These are phyloP conservation scores for Theocolax elegans DNA, from an alignment of 1,140 invertebrate genomes.

Conservation along the genomic window DNA sequence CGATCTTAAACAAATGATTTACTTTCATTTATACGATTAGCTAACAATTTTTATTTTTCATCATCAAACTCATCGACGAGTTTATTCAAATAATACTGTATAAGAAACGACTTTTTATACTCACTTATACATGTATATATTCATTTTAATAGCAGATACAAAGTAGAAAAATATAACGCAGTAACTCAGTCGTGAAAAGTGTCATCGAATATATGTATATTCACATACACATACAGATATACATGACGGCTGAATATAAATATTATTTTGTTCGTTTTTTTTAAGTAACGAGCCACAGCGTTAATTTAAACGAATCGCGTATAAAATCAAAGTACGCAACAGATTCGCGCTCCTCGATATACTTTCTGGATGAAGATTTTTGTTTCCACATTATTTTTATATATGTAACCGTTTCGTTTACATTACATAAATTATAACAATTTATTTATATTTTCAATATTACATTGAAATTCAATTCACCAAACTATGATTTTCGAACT, in stretches of 20 bases:
- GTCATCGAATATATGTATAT: neutral
- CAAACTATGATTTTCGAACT: too few relatives aligned
- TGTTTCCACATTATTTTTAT: too few relatives aligned
- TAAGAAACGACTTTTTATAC: neutral
- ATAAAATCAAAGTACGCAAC: too few relatives aligned
- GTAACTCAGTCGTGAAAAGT: constrained; percentile 12
- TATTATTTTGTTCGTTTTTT: too few relatives aligned
- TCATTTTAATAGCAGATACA: neutral
- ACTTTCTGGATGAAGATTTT: too few relatives aligned
- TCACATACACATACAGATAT: neutral
- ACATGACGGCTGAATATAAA: neutral
- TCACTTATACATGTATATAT: neutral
- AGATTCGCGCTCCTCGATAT: too few relatives aligned
- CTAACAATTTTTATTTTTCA: neutral
- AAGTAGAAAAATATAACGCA: constrained; percentile 24
- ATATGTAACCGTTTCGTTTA: too few relatives aligned
- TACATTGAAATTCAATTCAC: too few relatives aligned
- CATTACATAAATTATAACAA: too few relatives aligned
- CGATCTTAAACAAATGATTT: neutral
- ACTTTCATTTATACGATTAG: neutral
- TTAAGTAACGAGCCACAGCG: too few relatives aligned
- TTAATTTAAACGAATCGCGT: too few relatives aligned
- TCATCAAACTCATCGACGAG: neutral
- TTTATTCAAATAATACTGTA: constrained; percentile 6
- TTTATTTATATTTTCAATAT: too few relatives aligned